These are phyloP conservation scores for Oreortyx pictus DNA, from an alignment of 2,797 vertebrate genomes.

Conservation along the genomic window DNA sequence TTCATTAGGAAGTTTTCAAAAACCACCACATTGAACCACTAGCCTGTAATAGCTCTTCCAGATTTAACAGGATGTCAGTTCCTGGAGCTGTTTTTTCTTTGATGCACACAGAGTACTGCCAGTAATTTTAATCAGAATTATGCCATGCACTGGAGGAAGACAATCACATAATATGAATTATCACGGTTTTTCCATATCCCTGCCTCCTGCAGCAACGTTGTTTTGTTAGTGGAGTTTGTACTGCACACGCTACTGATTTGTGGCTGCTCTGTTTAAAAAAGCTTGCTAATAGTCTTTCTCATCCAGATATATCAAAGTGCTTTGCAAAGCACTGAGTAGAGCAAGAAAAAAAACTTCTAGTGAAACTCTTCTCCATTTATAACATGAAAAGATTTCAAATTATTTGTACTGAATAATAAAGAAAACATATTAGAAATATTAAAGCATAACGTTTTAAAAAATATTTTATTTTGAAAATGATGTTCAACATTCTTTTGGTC, in stretches of 20 bases:
- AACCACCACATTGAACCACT: conserved; percentile 63
- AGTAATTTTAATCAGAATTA: conserved; percentile 69
- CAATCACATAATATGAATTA: conserved; percentile 49
- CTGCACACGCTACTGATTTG: background rate
- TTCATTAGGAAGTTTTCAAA: conserved; percentile 67
- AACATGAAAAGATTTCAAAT: background rate
- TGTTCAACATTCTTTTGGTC: background rate
- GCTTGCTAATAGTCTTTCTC: background rate
- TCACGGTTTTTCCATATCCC: background rate
- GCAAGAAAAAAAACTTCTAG: background rate
- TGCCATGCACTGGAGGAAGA: background rate
- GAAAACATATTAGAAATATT: background rate
- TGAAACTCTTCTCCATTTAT: background rate
- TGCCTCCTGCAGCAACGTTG: background rate
- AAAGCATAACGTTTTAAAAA: background rate
- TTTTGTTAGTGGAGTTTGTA: background rate
- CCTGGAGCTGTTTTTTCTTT: conserved; percentile 69
- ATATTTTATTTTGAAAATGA: accelerated
- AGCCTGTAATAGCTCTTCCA: conserved; percentile 63
- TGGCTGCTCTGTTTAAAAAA: conserved; percentile 33
- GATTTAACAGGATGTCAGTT: conserved; percentile 74
- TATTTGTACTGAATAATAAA: conserved; percentile 30
- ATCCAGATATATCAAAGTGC: conserved; percentile 7
- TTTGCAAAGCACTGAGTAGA: background rate
- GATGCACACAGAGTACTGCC: conserved; percentile 64